A percentile compares a stretch with the other conserved stretches of the same genome.
Conservation (phyloP, 2,113 vertebrate species). For the Thamnophis sirtalis region DNA sequence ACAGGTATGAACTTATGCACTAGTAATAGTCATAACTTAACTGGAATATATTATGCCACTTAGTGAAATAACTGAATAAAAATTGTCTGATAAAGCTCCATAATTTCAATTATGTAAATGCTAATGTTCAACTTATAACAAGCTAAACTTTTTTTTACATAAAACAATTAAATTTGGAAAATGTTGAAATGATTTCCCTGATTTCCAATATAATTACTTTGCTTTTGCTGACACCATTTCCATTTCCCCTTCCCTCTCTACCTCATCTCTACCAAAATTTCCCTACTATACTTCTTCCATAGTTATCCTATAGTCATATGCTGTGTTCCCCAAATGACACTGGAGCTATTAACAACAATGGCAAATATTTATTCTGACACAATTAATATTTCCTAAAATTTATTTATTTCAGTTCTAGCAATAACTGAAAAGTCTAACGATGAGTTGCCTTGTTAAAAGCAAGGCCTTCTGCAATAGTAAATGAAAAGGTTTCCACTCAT, state of each 20-base stretch:
- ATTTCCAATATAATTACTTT: too few relatives aligned
- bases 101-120: neutral
- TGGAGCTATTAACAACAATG: neutral
- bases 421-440: neutral
- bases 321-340: neutral
- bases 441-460: neutral
- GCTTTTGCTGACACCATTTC: neutral
- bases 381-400: neutral
- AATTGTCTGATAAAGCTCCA: neutral
- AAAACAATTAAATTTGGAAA: neutral
- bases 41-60: neutral
- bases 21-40: neutral
- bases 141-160: neutral
- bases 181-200: neutral
- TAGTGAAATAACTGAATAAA: neutral
- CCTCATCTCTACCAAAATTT: neutral
- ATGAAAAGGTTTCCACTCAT: neutral
- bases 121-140: neutral
- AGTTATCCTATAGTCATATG: neutral
- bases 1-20: neutral
- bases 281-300: neutral
- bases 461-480: neutral
- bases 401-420: neutral
- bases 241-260: neutral
- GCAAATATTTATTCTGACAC: neutral